These are phyloP conservation scores for Perizoma affinitatum DNA, from an alignment of 2,888 invertebrate species.

Conservation along the genomic window DNA sequence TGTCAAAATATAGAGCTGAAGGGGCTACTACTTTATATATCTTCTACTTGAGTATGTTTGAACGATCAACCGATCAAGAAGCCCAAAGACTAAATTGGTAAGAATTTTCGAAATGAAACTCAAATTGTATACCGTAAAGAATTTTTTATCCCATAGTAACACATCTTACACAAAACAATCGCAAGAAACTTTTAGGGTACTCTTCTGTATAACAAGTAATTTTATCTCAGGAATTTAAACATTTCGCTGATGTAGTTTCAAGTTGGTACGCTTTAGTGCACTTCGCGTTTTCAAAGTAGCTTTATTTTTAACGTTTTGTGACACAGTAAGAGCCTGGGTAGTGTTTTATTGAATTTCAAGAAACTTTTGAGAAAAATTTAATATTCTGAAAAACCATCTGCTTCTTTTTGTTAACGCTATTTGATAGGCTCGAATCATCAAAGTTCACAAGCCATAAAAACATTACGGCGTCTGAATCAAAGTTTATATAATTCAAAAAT, in stretches of 20 bases:
- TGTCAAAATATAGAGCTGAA: too few species aligned
- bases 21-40: too few species aligned
- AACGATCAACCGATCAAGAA: too few species aligned
- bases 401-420: background rate
- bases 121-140: too few species aligned
- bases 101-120: too few species aligned
- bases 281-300: slow-evolving; percentile 44
- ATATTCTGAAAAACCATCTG: slow-evolving; percentile 7
- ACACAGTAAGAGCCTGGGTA: slow-evolving; percentile 32
- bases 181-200: slow-evolving; percentile 35
- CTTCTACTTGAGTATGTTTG: too few species aligned
- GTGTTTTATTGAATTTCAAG: slow-evolving; percentile 22
- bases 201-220: slow-evolving; percentile 50
- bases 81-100: too few species aligned
- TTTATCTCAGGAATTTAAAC: slow-evolving; percentile 51
- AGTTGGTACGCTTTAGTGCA: slow-evolving; percentile 48
- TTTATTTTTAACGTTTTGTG: slow-evolving; percentile 37
- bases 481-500: slow-evolving; percentile 2
- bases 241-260: slow-evolving; percentile 46
- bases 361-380: slow-evolving; percentile 12
- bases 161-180: slow-evolving; percentile 28
- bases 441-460: slow-evolving; percentile 3
- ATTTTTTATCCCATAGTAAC: slow-evolving; percentile 3
- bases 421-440: slow-evolving; percentile 1
- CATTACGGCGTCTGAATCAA: slow-evolving; percentile 2